Evolutionary conservation across 1,140 invertebrate genomes (phyloP), one percentile per base, ranked within the genome.

Genomic region (Brachionus manjavacas): DNA sequence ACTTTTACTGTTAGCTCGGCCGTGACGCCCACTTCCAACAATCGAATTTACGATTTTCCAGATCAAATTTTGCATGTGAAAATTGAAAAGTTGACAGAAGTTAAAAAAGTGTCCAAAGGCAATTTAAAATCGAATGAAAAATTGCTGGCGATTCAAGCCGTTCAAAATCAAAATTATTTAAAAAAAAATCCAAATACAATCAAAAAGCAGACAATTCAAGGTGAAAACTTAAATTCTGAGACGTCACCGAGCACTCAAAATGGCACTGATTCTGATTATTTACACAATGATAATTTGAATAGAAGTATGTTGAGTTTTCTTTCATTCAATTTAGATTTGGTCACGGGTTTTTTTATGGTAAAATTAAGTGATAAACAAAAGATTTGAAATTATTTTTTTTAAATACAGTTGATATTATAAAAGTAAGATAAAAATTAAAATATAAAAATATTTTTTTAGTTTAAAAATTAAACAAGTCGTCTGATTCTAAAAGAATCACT

Each of bases 101-200:
- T 11, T 14, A 76, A 76, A 39, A 72, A 72, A 72, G 9, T 72
- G 2, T 43, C 68, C 3, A 72, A 72, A 39, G 8, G 4, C 6
- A 76, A 49, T 76, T 25, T 76, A 25, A 76, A 76, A 76, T 76
- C 72, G 8, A 76, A 76, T 76, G 72, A 76, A 49, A 76, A 76
- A 76, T 76, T 76, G 46, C 20, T 76, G 23, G 43, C 72, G 25
- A 76, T 76, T 35, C 72, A 76, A 76, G 9, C 72, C 2, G 20
- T 14, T 20, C 41, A 76, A 6, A 49, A 46, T n/a, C 68, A 72
- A 7, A 35, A 39, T n/a, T n/a, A n/a, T 39, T 72, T 41, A 1
- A 72, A 41, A 41, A 76, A 76, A 49, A 76, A 76, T 49, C 72
- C 72, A 9, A 52, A 76, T 76, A 20, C 23, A n/a, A 70, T 70